Conservation (phyloP, 2,888 invertebrate genomes). For the Endotricha flammealis region DNA sequence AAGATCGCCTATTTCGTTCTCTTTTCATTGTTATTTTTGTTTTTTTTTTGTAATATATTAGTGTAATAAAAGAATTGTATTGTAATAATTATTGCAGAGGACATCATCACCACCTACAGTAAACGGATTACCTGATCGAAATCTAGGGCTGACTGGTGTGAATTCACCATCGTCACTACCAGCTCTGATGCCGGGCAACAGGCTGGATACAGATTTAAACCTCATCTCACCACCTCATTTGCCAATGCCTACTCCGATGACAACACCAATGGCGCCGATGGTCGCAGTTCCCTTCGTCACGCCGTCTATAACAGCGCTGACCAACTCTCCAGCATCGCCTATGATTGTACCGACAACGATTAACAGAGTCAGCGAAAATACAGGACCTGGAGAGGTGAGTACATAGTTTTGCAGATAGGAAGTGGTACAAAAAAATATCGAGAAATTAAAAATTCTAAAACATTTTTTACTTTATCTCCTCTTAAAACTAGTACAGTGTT, state of each 20-base stretch:
- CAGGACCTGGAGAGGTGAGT: constrained; percentile 33
- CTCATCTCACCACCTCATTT: background rate
- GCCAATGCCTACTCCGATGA: background rate
- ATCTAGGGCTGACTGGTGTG: background rate
- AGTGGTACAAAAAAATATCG: too few relatives aligned
- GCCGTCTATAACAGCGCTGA: too few relatives aligned
- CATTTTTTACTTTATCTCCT: too few relatives aligned
- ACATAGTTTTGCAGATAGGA: too few relatives aligned
- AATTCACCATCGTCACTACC: background rate
- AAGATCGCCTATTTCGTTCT: too few relatives aligned
- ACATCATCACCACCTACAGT: background rate
- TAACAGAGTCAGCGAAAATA: too few relatives aligned
- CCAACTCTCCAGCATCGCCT: background rate
- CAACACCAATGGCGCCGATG: background rate
- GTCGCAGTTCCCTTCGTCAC: background rate
- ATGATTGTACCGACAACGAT: background rate
- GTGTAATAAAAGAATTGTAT: too few relatives aligned
- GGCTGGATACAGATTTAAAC: background rate
- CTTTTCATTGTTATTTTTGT: too few relatives aligned
- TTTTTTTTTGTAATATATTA: too few relatives aligned
- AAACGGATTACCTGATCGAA: background rate
- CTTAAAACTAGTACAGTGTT: too few relatives aligned
- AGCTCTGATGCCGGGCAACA: background rate
- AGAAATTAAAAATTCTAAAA: too few relatives aligned
- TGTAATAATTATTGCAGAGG: background rate